Evolutionary conservation across 2,888 invertebrate genomes (phyloP), one percentile per base, ranked within the genome.

Genomic region (Lithophane leautieri): DNA sequence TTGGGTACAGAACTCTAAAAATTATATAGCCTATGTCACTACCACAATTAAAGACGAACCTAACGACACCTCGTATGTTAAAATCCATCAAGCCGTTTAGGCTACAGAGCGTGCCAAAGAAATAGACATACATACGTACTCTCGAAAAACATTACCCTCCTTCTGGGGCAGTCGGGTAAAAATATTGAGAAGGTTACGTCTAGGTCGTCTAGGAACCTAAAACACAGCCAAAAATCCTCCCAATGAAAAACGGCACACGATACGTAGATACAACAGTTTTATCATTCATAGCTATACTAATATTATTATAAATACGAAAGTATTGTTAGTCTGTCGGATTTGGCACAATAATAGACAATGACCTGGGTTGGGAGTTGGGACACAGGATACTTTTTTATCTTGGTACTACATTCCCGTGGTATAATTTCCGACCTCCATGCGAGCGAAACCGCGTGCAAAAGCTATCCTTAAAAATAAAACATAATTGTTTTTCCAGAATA

Each of bases 401-500:
- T 0, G 22, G 50, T 50, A 22, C 22, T 50, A 22, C 19, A 8
- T 50, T 9, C 50, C 54, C n/a, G n/a, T n/a, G n/a, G n/a, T n/a
- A 2, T 54, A n/a, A n/a, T 12, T 54, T 54, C n/a, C n/a, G n/a
- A n/a, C n/a, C n/a, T n/a, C n/a, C n/a, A n/a, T n/a, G n/a, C 52
- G 52, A 52, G 22, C 22, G 22, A 52, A n/a, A 1, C n/a, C 9
- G 25, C 25, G 25, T 0, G 8, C 14, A 56, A 56, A 56, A 25
- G 2, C 14, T 56, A 2, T 65, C 4, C 28, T 34, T 11, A 34
- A 67, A 16, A 54, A 67, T n/a, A 52, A 67, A 54, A n/a, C 9
- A 19, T 67, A 12, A 34, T 56, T 34, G 11, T 67, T 56, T 34
- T 67, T 56, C 4, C 85, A 91, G 91, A 91, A 83, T 91, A 90